Evolutionary conservation across 2,888 invertebrate genomes (phyloP), one percentile per base, ranked within the genome.

Genomic region (Sesamia inferens): DNA sequence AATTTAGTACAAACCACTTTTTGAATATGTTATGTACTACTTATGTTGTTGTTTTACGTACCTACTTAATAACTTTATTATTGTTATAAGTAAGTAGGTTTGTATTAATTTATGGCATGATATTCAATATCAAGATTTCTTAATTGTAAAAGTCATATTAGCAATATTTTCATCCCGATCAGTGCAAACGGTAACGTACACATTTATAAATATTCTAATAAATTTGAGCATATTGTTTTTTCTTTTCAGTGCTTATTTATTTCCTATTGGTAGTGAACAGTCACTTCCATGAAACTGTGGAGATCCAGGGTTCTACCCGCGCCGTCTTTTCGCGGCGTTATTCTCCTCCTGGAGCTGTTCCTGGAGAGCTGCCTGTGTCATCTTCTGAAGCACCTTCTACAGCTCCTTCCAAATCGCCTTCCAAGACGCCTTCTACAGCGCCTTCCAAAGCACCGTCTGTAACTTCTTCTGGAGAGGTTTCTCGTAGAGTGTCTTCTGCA

Each of bases 231-330:
- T 22, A 39, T 3, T 0, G 22, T 24, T 24, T 58, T 58, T 59
- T 31, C 67, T 71, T 91, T 91, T 72, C 87, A 92, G 91, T 89
- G 65, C 79, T 84, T 71, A 22, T 88, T 10, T 90, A 90, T 77
- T 89, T 87, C 65, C 59, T 90, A 67, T 58, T 89, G 24, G 83
- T 91, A 4, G 86, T 91, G 22, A 90, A 88, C 61, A 90, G 90
- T 75, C 87, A 84, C 65, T 69, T 51, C 54, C 47, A 42, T 19
- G 4, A 16, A 44, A 48, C 11, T 39, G 10, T 51, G 14, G 42
- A 24, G 19, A n/a, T 10, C 3, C 73, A 58, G 3, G 57, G 22
- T 73, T 0, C 7, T 71, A 58, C 14, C 39, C 6, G 19, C 2
- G 16, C 8, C 31, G 16, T n/a, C 16, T 48, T 57, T 58, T 0